Evolutionary conservation across 2,113 vertebrate species (phyloP).

Genomic region (Serinus canaria): DNA sequence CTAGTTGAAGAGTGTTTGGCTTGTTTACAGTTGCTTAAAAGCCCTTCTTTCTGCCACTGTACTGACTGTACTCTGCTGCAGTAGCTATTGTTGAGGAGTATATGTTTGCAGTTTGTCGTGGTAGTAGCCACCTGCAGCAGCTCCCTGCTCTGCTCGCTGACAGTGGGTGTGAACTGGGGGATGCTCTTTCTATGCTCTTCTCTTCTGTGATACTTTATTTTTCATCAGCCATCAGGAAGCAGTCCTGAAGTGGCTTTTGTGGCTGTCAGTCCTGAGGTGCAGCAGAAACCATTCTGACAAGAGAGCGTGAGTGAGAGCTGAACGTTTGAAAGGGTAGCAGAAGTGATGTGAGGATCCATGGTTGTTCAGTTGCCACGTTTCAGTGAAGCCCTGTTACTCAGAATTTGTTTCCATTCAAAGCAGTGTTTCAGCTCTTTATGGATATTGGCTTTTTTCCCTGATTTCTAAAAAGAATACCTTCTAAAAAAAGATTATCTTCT

Average conservation of each 20-base stretch:
- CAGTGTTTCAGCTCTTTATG: rapidly evolving
- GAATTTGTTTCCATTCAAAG: neutral
- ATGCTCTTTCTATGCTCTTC: neutral
- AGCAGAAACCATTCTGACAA: neutral
- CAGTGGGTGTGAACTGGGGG: neutral
- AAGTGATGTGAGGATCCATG: neutral
- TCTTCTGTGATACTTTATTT: neutral
- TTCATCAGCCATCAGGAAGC: neutral
- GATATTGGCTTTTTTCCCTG: neutral
- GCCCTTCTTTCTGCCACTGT: neutral
- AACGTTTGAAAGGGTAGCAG: neutral
- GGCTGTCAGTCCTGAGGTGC: neutral
- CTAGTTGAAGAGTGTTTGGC: neutral
- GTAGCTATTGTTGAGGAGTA: neutral
- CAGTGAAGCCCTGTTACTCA: neutral
- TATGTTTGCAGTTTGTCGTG: neutral
- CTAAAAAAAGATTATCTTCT: neutral
- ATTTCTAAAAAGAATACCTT: neutral
- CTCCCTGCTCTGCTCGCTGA: neutral
- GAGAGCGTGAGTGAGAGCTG: neutral
- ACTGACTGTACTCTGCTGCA: neutral
- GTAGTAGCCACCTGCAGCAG: neutral
- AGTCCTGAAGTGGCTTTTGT: neutral
- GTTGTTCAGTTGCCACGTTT: neutral
- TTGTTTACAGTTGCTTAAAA: neutral